Base-by-base conservation (phyloP, 2,113 vertebrate genomes). In the Nestor notabilis region DNA sequence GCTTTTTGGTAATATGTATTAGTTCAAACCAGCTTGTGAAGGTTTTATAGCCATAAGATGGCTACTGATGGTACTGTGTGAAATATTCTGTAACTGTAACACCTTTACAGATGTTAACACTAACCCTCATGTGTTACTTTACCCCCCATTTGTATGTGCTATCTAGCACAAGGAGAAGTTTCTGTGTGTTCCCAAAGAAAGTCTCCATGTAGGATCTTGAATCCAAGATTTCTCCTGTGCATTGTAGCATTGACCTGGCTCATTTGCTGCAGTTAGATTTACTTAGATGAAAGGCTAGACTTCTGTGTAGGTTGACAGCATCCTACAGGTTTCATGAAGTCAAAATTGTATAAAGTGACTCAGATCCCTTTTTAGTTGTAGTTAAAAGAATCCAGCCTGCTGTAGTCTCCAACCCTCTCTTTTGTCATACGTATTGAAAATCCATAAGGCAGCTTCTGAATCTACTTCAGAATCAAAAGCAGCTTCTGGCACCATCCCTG, bases 321-420 rank as follows among this genome's bases (percentile, higher is more conserved):
- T 63, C 58, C 39, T 91, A 52, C 37, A 41, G 50, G 70, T 85
- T 93, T 93, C 63, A 29, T 41, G 44, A 83, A 87, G 53, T 80
- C 64, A 88, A 79, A 93, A 80, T 1, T 0, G 29, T 49, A 94
- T 61, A 79, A 68, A 95, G 53, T 70, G 61, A 87, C 31, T 95
- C 66, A 83, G 70, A 94, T 80, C 37, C 49, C 70, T 94, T 87
- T 96, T 74, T 56, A 95, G 87, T 63, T 80, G 66, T 35, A 93
- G 63, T 44, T 91, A 53, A 95, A 96, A 95, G 56, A 77, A 90
- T 72, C 53, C 49, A 91, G 13, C 41, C 91, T 83, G 41, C 87
- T 87, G 33, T 74, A 72, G 68, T 61, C 28, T 91, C 61, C 41
- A 85, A 6, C 44, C 83, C 13, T 75, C 41, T 84, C 44, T 89